Percentiles rank a stretch among this genome's conserved stretches.
Evolutionary conservation across 2,113 vertebrate species (phyloP).

Genomic region (Amphilophus citrinellus): DNA sequence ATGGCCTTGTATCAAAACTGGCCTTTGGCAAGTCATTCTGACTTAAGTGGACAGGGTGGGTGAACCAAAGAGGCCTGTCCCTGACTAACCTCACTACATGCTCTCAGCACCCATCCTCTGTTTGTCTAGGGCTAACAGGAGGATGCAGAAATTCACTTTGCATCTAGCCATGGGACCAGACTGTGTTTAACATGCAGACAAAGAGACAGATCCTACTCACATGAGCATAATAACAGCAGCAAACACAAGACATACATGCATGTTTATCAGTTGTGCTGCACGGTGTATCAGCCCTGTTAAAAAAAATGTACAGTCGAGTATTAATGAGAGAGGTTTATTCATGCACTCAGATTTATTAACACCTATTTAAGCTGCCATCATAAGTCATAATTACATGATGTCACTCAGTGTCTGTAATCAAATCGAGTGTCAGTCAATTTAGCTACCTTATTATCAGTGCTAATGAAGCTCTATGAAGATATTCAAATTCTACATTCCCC

Average conservation of each 20-base stretch:
- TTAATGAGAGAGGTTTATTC: constrained; percentile 53
- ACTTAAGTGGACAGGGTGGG: constrained; percentile 67
- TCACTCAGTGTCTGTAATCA: constrained; percentile 63
- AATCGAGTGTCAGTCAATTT: constrained; percentile 63
- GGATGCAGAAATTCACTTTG: constrained; percentile 15
- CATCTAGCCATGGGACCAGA: neutral
- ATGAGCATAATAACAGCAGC: constrained; percentile 34
- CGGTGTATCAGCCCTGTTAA: neutral
- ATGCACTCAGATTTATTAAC: constrained; percentile 50
- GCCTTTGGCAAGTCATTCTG: constrained; percentile 78
- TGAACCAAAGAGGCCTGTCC: constrained; percentile 71
- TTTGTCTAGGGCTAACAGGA: constrained; percentile 29
- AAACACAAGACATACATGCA: constrained; percentile 21
- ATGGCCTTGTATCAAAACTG: constrained; percentile 75
- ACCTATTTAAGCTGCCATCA: constrained; percentile 49
- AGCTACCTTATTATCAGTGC: constrained; percentile 49
- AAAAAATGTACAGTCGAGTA: constrained; percentile 15
- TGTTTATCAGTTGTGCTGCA: neutral
- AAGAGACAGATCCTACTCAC: constrained; percentile 14
- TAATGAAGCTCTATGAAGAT: constrained; percentile 46
- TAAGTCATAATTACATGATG: constrained; percentile 59
- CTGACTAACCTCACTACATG: constrained; percentile 22
- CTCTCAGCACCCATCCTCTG: constrained; percentile 17
- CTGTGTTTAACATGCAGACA: constrained; percentile 34
- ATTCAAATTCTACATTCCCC: constrained; percentile 37